These are phyloP conservation scores for Tromatobia lineatoria DNA, from an alignment of 2,888 invertebrate species.

Conservation along the genomic window DNA sequence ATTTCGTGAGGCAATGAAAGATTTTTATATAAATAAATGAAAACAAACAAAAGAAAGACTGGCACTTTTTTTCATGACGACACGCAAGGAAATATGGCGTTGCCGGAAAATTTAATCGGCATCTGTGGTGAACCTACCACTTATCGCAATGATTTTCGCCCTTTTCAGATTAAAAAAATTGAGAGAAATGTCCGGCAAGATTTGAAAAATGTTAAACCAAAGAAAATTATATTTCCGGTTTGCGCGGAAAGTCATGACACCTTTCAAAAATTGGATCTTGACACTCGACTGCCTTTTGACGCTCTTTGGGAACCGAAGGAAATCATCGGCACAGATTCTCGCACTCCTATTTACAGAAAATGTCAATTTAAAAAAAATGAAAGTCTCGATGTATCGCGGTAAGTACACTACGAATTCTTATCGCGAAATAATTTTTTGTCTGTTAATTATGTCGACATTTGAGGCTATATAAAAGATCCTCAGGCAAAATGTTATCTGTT, in stretches of 20 bases:
- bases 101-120: conserved; percentile 35
- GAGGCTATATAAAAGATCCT: too few species aligned
- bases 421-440: neutral
- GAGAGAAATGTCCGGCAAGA: neutral
- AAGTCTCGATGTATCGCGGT: neutral
- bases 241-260: conserved; percentile 64
- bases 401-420: neutral
- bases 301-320: conserved; percentile 80
- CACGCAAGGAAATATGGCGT: neutral
- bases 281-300: conserved; percentile 78
- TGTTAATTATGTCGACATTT: neutral
- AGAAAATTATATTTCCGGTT: conserved; percentile 8
- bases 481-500: neutral
- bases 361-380: neutral
- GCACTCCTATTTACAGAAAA: conserved; percentile 62
- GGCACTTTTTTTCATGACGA: neutral
- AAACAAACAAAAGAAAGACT: neutral
- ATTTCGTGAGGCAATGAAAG: neutral
- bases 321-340: conserved; percentile 78
- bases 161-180: conserved; percentile 2
- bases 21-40: conserved; percentile 16
- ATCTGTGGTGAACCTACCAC: conserved; percentile 56
- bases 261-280: conserved; percentile 64
- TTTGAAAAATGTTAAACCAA: neutral
- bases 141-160: conserved; percentile 59